These are phyloP conservation scores for Pycnonotus jocosus DNA, from an alignment of 2,113 vertebrate species.

Conservation along the genomic window DNA sequence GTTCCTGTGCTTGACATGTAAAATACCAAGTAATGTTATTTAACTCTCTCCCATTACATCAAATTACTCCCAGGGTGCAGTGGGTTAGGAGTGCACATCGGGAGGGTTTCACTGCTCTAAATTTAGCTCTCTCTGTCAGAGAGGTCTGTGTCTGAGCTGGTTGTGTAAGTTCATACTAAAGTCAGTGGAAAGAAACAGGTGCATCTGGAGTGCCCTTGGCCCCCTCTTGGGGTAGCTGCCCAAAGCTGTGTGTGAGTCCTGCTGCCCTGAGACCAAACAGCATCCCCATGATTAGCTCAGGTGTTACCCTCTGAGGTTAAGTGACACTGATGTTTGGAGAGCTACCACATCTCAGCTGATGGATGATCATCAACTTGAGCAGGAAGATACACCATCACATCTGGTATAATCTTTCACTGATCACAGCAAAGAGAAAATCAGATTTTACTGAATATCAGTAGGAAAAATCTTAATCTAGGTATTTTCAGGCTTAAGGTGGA, in stretches of 20 bases:
- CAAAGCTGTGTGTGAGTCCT: background rate
- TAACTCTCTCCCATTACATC: background rate
- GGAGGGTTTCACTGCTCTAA: background rate
- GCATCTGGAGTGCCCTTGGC: background rate
- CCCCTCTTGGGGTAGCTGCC: background rate
- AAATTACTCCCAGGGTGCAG: background rate
- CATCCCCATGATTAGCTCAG: background rate
- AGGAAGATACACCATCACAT: background rate
- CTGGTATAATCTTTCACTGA: background rate
- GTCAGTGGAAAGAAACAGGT: conserved; percentile 16
- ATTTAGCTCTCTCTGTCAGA: background rate
- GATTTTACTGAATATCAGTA: background rate
- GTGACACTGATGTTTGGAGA: background rate
- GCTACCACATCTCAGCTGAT: background rate
- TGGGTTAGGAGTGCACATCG: background rate
- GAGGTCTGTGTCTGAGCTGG: background rate
- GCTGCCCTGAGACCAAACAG: background rate
- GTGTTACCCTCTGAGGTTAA: background rate
- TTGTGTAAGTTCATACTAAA: background rate
- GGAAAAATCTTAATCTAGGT: background rate
- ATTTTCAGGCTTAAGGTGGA: background rate
- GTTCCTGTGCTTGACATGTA: background rate
- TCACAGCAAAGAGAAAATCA: background rate
- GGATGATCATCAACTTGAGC: background rate
- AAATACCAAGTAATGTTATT: background rate